Conservation (phyloP, 2,797 vertebrate species). For the Sebastiscus albofasciatus region DNA sequence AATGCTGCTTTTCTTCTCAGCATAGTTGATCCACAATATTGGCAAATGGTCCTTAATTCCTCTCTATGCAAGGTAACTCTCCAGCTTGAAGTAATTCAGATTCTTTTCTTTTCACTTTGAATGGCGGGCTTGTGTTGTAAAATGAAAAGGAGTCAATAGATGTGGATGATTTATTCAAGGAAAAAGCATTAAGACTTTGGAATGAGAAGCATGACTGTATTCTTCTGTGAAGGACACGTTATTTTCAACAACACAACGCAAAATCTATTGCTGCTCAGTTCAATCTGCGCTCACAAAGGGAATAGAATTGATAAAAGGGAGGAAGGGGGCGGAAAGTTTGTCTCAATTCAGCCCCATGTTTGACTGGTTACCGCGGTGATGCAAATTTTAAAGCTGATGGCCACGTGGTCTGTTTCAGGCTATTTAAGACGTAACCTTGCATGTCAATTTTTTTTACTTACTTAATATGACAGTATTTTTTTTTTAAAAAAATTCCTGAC, state of each 20-base stretch:
- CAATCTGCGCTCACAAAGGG: constrained; percentile 71
- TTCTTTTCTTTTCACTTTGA: constrained; percentile 81
- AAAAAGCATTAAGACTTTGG: constrained; percentile 79
- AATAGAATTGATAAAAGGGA: constrained; percentile 63
- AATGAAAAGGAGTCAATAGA: constrained; percentile 86
- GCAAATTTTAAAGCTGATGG: constrained; percentile 31
- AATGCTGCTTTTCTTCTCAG: constrained; percentile 83
- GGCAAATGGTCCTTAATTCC: constrained; percentile 88
- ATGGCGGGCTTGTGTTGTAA: constrained; percentile 78
- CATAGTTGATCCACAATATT: constrained; percentile 88
- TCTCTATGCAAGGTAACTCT: constrained; percentile 85
- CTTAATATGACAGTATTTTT: background rate
- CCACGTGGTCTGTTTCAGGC: background rate
- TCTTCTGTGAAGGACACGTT: constrained; percentile 82
- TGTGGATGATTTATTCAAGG: constrained; percentile 85
- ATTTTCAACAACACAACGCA: constrained; percentile 75
- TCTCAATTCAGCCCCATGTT: constrained; percentile 30
- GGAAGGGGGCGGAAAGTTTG: constrained; percentile 34
- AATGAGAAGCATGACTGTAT: constrained; percentile 79
- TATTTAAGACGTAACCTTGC: constrained; percentile 4
- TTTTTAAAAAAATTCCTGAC: background rate
- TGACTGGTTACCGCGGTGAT: constrained; percentile 4
- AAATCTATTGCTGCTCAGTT: constrained; percentile 76
- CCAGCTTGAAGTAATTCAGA: constrained; percentile 84
- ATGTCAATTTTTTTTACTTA: background rate